phyloP scores from a whole-genome alignment of 2,888 invertebrate genomes.

The Hirudinaria manillensis region DNA sequence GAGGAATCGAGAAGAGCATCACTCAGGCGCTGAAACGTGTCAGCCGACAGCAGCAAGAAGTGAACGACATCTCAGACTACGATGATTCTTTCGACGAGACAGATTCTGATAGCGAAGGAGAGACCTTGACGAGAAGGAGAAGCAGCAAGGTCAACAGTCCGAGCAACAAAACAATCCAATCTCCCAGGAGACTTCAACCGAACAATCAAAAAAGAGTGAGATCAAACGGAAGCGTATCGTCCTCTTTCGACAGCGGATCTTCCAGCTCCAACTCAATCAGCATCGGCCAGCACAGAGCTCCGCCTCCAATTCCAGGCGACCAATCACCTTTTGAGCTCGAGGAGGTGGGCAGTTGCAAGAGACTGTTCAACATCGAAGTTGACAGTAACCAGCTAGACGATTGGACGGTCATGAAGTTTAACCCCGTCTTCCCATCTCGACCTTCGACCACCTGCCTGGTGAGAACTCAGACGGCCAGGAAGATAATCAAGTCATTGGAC shows the following conservation, averaged over 20 bases:
- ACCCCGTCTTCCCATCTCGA: not conserved
- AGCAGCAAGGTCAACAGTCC: no score
- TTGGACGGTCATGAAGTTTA: slow-evolving; percentile 10
- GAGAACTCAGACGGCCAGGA: not conserved
- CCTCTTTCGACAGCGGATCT: not conserved
- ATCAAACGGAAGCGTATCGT: not conserved
- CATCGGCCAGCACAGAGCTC: not conserved
- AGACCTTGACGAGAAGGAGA: not conserved
- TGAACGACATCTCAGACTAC: not conserved
- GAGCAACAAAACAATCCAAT: no score
- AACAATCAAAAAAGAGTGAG: slow-evolving; percentile 1
- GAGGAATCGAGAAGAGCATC: slow-evolving; percentile 3
- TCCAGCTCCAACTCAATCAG: slow-evolving; percentile 9
- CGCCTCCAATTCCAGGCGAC: slow-evolving; percentile 18
- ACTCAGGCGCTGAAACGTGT: not conserved
- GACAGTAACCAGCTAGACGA: slow-evolving; percentile 15
- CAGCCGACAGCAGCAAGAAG: not conserved
- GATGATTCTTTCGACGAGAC: slow-evolving; percentile 32
- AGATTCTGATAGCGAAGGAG: slow-evolving; percentile 7
- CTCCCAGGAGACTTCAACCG: no score
- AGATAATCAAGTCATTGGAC: not conserved
- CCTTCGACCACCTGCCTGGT: not conserved
- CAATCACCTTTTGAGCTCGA: not conserved
- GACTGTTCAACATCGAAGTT: slow-evolving; percentile 14
- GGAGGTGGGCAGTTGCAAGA: slow-evolving; percentile 11